Conservation (phyloP, 2,888 invertebrate genomes). For the Xanthia togata region DNA sequence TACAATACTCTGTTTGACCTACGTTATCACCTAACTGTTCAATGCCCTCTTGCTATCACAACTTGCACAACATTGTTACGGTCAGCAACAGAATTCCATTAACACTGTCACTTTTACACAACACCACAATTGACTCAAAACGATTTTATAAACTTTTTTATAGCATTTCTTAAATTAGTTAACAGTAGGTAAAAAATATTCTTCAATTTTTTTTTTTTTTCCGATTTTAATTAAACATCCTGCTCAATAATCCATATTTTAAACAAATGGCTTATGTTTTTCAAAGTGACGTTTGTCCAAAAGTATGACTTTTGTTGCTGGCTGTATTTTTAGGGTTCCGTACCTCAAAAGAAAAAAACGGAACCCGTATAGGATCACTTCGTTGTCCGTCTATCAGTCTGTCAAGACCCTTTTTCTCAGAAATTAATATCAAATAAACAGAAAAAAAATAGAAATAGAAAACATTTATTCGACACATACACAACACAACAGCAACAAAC, state of each 20-base stretch:
- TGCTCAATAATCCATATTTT: too few relatives aligned
- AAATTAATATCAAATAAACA: too few relatives aligned
- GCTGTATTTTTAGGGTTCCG: neutral
- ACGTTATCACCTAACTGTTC: conserved; percentile 8
- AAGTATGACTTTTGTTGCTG: neutral
- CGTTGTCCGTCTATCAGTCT: too few relatives aligned
- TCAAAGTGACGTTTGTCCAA: neutral
- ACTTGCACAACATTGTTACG: conserved; percentile 15
- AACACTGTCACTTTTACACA: neutral
- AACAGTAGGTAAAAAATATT: neutral
- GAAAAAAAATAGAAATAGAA: too few relatives aligned
- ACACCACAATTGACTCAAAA: neutral
- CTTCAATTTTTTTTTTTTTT: neutral
- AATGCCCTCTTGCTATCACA: conserved; percentile 24
- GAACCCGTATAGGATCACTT: too few relatives aligned
- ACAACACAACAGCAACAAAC: too few relatives aligned
- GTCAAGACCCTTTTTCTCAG: too few relatives aligned
- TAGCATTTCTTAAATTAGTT: neutral
- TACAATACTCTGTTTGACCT: conserved; percentile 15
- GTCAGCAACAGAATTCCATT: neutral
- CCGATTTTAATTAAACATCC: neutral
- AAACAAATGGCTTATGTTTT: neutral
- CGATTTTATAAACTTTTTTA: neutral
- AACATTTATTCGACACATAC: too few relatives aligned
- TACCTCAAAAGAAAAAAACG: too few relatives aligned